Evolutionary conservation across 2,797 vertebrate species (phyloP).

Genomic region (Oophaga sylvatica): DNA sequence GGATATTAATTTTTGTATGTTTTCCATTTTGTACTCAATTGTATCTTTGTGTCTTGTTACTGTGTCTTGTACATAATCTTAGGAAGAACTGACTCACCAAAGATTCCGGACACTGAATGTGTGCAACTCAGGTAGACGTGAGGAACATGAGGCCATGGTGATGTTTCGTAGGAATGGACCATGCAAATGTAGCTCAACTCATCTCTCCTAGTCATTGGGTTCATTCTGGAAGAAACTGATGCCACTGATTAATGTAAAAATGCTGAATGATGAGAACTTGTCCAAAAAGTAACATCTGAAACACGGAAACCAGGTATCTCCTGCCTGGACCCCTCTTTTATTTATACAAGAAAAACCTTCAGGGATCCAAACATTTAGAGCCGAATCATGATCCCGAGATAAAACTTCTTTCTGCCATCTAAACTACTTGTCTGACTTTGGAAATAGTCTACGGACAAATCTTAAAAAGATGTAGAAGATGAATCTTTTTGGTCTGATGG

Average conservation of each 20-base stretch:
- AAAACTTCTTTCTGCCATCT: constrained; percentile 10
- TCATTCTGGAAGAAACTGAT: background rate
- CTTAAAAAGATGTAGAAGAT: background rate
- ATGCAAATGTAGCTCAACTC: background rate
- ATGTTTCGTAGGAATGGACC: background rate
- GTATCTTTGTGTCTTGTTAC: constrained; percentile 3
- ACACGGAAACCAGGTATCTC: constrained; percentile 35
- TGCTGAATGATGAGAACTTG: constrained; percentile 26
- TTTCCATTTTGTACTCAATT: constrained; percentile 20
- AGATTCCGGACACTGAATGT: constrained; percentile 31
- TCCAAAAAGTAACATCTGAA: background rate
- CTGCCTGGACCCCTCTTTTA: constrained; percentile 48
- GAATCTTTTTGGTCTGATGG: background rate
- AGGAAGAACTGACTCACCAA: constrained; percentile 27
- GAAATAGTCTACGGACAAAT: background rate
- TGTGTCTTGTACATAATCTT: constrained; percentile 9
- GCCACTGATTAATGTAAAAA: constrained; percentile 24
- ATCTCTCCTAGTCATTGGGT: background rate
- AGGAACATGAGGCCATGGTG: constrained; percentile 20
- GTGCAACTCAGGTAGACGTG: constrained; percentile 23
- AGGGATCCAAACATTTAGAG: constrained; percentile 48
- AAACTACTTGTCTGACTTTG: constrained; percentile 9
- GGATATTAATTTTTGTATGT: no score
- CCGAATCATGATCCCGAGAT: constrained; percentile 52
- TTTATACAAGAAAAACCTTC: constrained; percentile 57